Evolutionary conservation across 92 coral and sea anemone species (phyloP).

Genomic region (Porites rus): DNA sequence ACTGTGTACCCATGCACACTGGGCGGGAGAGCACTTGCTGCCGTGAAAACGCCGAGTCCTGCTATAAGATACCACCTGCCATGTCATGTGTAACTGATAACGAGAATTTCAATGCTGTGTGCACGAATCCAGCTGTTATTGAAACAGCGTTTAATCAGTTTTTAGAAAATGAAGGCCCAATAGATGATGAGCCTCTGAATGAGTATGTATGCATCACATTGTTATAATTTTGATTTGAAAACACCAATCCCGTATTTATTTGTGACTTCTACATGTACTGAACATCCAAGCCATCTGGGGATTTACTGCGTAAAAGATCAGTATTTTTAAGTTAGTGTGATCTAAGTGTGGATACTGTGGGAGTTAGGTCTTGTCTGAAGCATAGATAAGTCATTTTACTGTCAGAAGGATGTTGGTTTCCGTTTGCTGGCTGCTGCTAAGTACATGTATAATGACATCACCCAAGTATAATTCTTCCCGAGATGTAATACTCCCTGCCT

Average conservation of each 20-base stretch:
- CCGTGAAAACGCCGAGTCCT: conserved; percentile 17
- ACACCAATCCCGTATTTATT: neutral
- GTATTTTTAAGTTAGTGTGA: too few relatives aligned
- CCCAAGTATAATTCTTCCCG: too few relatives aligned
- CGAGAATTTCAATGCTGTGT: conserved; percentile 52
- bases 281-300: neutral
- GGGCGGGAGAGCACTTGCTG: conserved; percentile 62
- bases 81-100: conserved; percentile 38
- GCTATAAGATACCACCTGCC: conserved; percentile 34
- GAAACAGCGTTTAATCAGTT: conserved; percentile 56
- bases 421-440: too few relatives aligned
- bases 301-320: too few relatives aligned
- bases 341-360: too few relatives aligned
- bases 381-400: too few relatives aligned
- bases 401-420: too few relatives aligned
- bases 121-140: conserved; percentile 54
- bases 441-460: too few relatives aligned
- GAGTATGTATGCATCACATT: conserved; percentile 40
- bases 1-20: conserved; percentile 45
- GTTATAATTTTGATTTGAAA: neutral
- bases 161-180: conserved; percentile 52
- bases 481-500: too few relatives aligned
- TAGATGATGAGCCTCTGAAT: conserved; percentile 55
- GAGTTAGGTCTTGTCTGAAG: too few relatives aligned
- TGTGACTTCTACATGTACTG: neutral